Evolutionary conservation across 2,888 invertebrate genomes (phyloP), one percentile per base, ranked within the genome.

Genomic region (Cybosia mesomella): DNA sequence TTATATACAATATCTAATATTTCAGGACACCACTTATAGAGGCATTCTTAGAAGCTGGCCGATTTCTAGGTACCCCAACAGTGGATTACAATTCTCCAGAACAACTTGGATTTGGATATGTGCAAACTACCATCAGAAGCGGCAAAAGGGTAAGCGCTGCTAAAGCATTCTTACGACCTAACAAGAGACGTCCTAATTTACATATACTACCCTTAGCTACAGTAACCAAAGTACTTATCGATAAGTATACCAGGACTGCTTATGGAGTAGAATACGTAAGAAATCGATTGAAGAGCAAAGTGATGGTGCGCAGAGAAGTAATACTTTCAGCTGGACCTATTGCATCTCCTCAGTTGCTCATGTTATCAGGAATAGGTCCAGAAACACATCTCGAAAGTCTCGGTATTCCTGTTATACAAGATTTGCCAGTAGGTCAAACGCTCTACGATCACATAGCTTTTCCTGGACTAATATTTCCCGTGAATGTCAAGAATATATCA

Each of bases 261-360:
- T 89, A 92, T 61, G 96, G 96, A 4, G 95, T 97, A 0, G 87
- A 95, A 76, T 96, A 96, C 68, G 87, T 92, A 0, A 88, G 92
- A 55, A 90, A 93, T 66, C 90, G 92, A 0, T 78, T 90, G 67
- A 88, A 86, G 58, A 88, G 90, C 39, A 89, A 89, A 59, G 96
- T 96, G 0, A 85, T 82, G 67, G 97, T 96, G 0, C 91, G 95
- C 58, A 96, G 95, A 79, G 97, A 97, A 89, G 96, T 98, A 0
- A 96, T 98, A 67, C 74, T 98, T 4, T 96, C 97, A 13, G 97
- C 97, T 2, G 98, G 98, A 0, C 96, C 98, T 0, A 96, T 98
- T 68, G 97, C 97, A 78, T 96, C 97, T 0, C 98, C 98, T 0
- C 98, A 98, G 84, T 87, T 98, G 11, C 95, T 98, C 9, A 97